Base-by-base conservation (phyloP, 2,888 invertebrate genomes). In the Caenorhabditis sp. region DNA sequence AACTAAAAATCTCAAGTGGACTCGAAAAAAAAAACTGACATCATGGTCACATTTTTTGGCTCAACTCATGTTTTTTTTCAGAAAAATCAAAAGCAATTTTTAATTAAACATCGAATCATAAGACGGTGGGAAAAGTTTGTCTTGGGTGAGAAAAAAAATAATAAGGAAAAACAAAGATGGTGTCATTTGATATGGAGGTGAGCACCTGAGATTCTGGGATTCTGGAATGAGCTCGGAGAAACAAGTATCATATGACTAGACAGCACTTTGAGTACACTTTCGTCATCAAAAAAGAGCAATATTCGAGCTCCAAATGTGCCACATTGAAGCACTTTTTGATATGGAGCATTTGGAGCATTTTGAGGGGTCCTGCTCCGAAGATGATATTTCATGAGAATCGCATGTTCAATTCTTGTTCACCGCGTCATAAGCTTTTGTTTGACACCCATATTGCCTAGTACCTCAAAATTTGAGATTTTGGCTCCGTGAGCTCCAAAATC, bases 71-170 rank as follows among this genome's bases (percentile, higher is more conserved):
- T n/a, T 38, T 38, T 38, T 38, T 54, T 14, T 24, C 26, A 41
- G 19, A 19, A 61, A 61, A 41, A 16, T 22, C 16, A n/a, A 38
- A 59, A 35, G 35, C 35, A 35, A 35, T 10, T 38, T 38, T 38
- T 61, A 61, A 61, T 61, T 41, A 61, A 28, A 59, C 35, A 35
- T 19, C 22, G 7, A 49, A 49, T 49, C 49, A 49, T 49, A 19
- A n/a, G n/a, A n/a, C 8, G 54, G 24, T 24, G 54, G 26, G 24
- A 54, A 54, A 22, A n/a, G n/a, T n/a, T n/a, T n/a, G n/a, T n/a
- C n/a, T n/a, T n/a, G n/a, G n/a, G n/a, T 7, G 22, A 24, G 14
- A 24, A 24, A 1, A 6, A 26, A 12, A 54, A 54, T 12, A 26
- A 24, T 54, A 54, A 1, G 3, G 26, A 12, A 14, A 22, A 6